Evolutionary conservation across 2,888 invertebrate species (phyloP), one percentile per base, ranked within the genome.

Genomic region (Napeogenes inachia): DNA sequence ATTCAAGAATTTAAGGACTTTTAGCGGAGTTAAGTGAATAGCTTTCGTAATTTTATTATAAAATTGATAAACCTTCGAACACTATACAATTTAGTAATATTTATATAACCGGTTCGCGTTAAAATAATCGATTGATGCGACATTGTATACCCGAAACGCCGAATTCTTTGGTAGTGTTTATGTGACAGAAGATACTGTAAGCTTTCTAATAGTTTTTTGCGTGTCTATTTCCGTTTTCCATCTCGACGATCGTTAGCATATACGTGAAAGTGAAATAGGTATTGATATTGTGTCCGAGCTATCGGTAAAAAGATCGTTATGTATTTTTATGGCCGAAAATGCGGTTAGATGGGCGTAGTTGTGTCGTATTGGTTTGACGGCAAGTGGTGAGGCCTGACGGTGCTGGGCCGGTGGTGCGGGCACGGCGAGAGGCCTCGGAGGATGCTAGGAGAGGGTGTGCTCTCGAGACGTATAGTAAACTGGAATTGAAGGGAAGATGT

Each of bases 401-500:
- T 81, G 84, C 76, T 77, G 79, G 79, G 79, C 80, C 80, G 79
- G 82, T 81, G 75, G 78, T 81, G 80, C 77, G 78, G 79, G 77
- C 79, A 73, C 75, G 78, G 77, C 77, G 82, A 75, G 77, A 76
- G 80, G 78, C 80, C 78, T 75, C 84, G 73, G 82, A 88, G 88
- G 85, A 89, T 89, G 90, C 87, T 78, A 88, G 82, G 83, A 77
- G 82, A 81, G 80, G 81, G 84, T 77, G 74, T 82, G 77, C 71
- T 87, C 88, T 82, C 81, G 75, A 84, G 80, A 83, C 85, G 87
- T 84, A 77, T 80, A 83, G 87, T 87, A 80, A 79, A 82, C 80
- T 80, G 82, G 85, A 85, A 86, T 81, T 80, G 77, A 80, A 73
- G 82, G 82, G 80, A 88, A 81, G 80, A 96, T 97, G 96, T 96